Conservation (phyloP, 2,113 vertebrate species). For the Entelurus aequoreus region DNA sequence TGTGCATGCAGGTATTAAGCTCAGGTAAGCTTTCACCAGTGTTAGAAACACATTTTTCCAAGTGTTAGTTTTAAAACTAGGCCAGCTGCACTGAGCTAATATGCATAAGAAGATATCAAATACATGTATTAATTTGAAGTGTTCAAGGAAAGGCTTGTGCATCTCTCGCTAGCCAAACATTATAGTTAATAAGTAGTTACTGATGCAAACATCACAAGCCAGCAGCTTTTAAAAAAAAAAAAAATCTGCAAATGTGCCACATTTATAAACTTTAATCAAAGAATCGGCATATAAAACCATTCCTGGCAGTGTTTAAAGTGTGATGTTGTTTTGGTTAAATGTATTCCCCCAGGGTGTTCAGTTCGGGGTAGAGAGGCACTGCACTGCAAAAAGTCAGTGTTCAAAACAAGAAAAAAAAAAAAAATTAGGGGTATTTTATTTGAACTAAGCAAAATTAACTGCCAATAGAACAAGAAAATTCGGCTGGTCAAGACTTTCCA, state of each 20-base stretch:
- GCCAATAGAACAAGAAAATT: no score
- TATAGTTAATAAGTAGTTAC: neutral
- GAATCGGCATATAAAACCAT: neutral
- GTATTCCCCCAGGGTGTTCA: neutral
- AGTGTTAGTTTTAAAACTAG: neutral
- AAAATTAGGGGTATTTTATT: no score
- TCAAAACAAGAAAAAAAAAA: no score
- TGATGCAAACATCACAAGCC: neutral
- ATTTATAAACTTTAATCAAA: neutral
- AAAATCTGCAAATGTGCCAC: neutral
- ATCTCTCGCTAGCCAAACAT: neutral
- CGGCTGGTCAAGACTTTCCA: no score
- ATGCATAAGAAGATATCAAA: neutral
- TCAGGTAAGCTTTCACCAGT: no score
- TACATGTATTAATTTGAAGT: neutral
- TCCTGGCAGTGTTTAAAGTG: neutral
- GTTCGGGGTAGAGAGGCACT: neutral
- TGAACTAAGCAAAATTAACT: no score
- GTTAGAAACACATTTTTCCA: neutral
- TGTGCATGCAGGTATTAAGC: no score
- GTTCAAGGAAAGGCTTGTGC: neutral
- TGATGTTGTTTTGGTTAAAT: neutral
- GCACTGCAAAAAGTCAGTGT: no score
- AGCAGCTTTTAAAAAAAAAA: neutral
- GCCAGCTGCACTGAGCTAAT: neutral